Percentiles rank a stretch among this genome's conserved stretches.
phyloP scores from a whole-genome alignment of 2,797 vertebrate genomes.

The Carcharodon carcharias region DNA sequence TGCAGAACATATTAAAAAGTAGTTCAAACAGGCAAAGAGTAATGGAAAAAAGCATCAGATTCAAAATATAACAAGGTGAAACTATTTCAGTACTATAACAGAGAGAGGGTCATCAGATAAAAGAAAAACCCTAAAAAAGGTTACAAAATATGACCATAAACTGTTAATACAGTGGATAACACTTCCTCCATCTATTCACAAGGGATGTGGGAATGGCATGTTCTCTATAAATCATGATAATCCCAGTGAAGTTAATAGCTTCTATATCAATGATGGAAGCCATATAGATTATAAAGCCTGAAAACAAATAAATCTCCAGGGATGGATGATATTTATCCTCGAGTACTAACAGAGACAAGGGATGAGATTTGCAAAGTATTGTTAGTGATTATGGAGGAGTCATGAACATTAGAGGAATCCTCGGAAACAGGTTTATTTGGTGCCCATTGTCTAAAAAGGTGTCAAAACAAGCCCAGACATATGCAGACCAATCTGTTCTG shows the following conservation, averaged over 20 bases:
- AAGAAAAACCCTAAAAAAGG: background rate
- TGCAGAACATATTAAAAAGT: background rate
- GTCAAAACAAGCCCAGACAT: background rate
- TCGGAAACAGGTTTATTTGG: background rate
- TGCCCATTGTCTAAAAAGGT: background rate
- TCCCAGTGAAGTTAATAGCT: constrained; percentile 1
- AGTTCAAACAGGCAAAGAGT: background rate
- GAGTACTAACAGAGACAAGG: background rate
- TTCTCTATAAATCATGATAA: constrained; percentile 23
- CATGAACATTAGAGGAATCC: background rate
- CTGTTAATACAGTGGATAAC: background rate
- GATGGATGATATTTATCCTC: background rate
- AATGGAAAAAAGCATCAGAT: background rate
- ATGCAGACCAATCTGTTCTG: background rate
- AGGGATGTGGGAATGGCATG: background rate
- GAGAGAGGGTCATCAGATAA: background rate
- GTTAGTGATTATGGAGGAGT: background rate
- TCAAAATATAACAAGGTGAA: background rate
- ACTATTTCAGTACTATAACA: background rate
- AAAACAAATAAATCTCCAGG: constrained; percentile 19
- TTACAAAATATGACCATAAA: background rate
- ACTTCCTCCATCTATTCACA: background rate
- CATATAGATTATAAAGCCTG: background rate
- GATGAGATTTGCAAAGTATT: background rate
- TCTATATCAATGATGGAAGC: constrained; percentile 4